Percentiles rank a stretch among this genome's conserved stretches.
Conservation (phyloP, 1,140 invertebrate species). For the Maconellicoccus hirsutus region DNA sequence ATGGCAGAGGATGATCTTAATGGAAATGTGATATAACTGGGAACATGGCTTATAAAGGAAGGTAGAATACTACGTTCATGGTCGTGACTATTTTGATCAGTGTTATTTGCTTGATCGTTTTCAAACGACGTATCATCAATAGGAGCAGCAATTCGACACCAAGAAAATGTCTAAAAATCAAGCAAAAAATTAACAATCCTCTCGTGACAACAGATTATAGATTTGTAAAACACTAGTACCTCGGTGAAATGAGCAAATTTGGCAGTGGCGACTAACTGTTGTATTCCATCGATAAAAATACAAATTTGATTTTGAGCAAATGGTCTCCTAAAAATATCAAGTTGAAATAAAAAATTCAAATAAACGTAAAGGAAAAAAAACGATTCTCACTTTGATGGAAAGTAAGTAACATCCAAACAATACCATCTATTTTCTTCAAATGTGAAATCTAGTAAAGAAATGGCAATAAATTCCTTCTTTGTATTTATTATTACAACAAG, state of each 20-base stretch:
- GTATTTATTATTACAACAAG: slow-evolving; percentile 45
- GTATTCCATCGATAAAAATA: slow-evolving; percentile 48
- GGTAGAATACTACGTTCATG: slow-evolving; percentile 24
- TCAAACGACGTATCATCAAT: neutral
- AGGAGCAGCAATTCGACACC: slow-evolving; percentile 10
- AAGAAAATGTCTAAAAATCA: slow-evolving; percentile 2
- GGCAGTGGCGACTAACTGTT: slow-evolving; percentile 41
- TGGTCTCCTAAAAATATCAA: slow-evolving; percentile 36
- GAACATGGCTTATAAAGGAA: slow-evolving; percentile 30
- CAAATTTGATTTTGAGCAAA: slow-evolving; percentile 48
- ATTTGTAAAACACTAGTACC: slow-evolving; percentile 34
- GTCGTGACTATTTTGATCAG: neutral
- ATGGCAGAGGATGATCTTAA: slow-evolving; percentile 34
- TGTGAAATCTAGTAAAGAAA: slow-evolving; percentile 39
- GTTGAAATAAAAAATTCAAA: neutral
- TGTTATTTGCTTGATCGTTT: neutral
- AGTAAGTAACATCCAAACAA: slow-evolving; percentile 45
- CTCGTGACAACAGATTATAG: slow-evolving; percentile 14
- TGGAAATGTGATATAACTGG: slow-evolving; percentile 38
- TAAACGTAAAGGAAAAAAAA: neutral
- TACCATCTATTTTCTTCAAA: slow-evolving; percentile 48
- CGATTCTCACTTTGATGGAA: slow-evolving; percentile 36
- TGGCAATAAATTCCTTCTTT: slow-evolving; percentile 45
- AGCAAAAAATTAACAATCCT: neutral
- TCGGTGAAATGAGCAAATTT: slow-evolving; percentile 48